phyloP scores from a whole-genome alignment of 1,140 invertebrate species.

The Drosophila arawakana region DNA sequence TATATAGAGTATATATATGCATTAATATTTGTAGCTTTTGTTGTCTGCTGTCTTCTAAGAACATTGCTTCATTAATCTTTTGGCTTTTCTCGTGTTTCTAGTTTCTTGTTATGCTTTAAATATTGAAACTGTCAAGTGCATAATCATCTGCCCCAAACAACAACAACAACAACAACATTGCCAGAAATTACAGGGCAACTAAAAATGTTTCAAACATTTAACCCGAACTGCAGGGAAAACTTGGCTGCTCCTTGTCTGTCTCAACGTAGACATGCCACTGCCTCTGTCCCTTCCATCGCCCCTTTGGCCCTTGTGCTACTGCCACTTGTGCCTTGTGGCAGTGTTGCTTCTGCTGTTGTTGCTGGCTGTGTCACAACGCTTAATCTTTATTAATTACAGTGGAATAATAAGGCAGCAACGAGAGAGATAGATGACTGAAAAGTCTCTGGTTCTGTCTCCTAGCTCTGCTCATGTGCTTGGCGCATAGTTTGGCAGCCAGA shows the following conservation, averaged over 20 bases:
- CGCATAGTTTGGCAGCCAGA: conserved; percentile 56
- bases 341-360: conserved; percentile 18
- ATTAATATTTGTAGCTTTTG: conserved; percentile 10
- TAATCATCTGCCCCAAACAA: conserved; percentile 55
- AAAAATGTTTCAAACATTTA: conserved; percentile 46
- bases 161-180: conserved; percentile 20
- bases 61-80: conserved; percentile 65
- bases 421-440: conserved; percentile 46
- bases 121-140: conserved; percentile 75
- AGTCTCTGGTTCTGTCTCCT: not conserved
- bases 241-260: conserved; percentile 31
- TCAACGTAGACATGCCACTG: not conserved
- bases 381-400: conserved; percentile 83
- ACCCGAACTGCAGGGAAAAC: conserved; percentile 39
- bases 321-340: conserved; percentile 7
- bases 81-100: conserved; percentile 19
- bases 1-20: not conserved
- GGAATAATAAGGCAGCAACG: conserved; percentile 69
- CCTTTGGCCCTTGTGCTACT: not conserved
- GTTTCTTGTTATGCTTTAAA: conserved; percentile 66
- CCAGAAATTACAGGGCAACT: conserved; percentile 68
- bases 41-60: conserved; percentile 21
- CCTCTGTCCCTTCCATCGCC: not conserved
- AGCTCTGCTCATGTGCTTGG: conserved; percentile 32
- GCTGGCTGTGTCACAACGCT: conserved; percentile 74